Evolutionary conservation across 92 coral and sea anemone species (phyloP), one percentile per base, ranked within the genome.

Genomic region (Paragorgia papillata): DNA sequence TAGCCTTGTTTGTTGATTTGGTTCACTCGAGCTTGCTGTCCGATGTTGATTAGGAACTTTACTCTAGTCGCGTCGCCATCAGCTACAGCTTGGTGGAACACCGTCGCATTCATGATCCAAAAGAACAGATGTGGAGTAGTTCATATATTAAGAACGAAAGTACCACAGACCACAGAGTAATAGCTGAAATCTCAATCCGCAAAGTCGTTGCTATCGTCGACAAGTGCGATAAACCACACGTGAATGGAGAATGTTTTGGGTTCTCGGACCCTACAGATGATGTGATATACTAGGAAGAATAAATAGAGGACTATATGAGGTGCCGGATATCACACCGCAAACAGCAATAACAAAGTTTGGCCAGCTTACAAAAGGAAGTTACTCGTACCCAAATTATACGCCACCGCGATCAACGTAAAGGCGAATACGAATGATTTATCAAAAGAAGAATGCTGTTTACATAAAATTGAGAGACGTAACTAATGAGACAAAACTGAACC

Each of bases 31-130:
- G 88, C 85, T 33, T 96, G 97, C 34, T 89, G 99, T 6, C 92
- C 90, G 41, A 91, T 84, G 61, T 91, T 95, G 57, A 95, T 50
- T 18, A 95, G 70, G 67, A 95, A 95, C 33, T 93, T 90, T 5
- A 95, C 99, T 54, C 90, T 89, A 12, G 99, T 95, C 10, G 91
- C 91, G 79, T 95, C 99, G 39, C 99, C 97, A 27, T 91, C 99
- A 21, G 84, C 67, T 1, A 95, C 97, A 14, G 99, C 99, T 61
- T 87, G 94, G 30, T 95, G 99, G 61, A 95, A 95, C 30, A 95
- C 84, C n/a, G 88, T 85, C 44, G 92, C 78, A 26, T 71, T 71
- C 78, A 71, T 71, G 46, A 20, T 54, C 19, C 7, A 46, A 9
- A 46, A 46, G 2, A 46, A 46, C 43, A 37, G 12, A 5, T 4